A percentile compares a stretch with the other conserved stretches of the same genome.
phyloP scores from a whole-genome alignment of 53 echinoderm and acorn worm species.

The Antedon mediterranea region DNA sequence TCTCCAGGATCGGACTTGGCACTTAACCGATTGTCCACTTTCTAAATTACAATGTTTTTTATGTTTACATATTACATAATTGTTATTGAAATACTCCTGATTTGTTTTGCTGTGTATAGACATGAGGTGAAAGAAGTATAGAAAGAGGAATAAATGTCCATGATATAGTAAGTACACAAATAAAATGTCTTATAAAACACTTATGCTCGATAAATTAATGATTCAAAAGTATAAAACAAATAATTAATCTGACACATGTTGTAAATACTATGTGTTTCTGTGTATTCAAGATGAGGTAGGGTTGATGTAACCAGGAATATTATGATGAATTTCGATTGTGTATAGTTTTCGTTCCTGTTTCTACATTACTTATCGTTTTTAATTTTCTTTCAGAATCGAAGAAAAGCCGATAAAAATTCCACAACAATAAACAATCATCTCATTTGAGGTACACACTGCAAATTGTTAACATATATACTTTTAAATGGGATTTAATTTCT shows the following conservation, averaged over 20 bases:
- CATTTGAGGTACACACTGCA: not conserved
- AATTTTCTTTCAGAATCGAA: not conserved
- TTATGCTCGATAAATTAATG: not conserved
- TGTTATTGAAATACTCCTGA: no score
- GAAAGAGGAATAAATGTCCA: not conserved
- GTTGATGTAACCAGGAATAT: not conserved
- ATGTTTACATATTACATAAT: no score
- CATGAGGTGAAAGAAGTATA: no score
- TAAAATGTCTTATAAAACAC: not conserved
- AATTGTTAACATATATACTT: not conserved
- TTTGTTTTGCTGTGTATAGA: no score
- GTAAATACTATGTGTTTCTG: not conserved
- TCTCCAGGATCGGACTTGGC: no score
- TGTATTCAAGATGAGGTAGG: not conserved
- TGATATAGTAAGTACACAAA: not conserved
- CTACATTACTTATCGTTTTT: not conserved
- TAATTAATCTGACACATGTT: not conserved
- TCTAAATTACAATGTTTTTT: no score
- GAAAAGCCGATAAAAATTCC: not conserved
- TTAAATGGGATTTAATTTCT: no score
- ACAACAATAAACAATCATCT: not conserved
- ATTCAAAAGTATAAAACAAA: not conserved
- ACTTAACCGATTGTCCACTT: no score
- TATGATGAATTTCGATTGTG: not conserved
- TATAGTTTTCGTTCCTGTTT: not conserved